Percentiles rank a stretch among this genome's conserved stretches.
Evolutionary conservation across 2,797 vertebrate genomes (phyloP).

Genomic region (Australoheros facetus): DNA sequence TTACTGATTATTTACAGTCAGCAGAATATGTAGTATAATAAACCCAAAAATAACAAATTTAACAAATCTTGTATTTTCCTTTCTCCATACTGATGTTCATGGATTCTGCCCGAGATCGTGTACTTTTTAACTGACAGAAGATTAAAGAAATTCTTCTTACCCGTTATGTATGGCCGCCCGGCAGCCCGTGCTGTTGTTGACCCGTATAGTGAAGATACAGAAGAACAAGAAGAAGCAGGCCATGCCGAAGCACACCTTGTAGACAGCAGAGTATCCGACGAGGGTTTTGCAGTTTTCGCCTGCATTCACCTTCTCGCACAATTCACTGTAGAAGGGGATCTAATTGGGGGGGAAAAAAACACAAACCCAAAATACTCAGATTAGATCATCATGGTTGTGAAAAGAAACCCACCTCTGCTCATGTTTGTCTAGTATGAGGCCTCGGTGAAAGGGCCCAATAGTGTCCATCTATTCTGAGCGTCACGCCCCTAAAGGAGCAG

Average conservation of each 20-base stretch:
- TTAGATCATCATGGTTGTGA: constrained; percentile 41
- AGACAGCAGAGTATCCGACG: constrained; percentile 94
- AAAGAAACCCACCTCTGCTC: constrained; percentile 26
- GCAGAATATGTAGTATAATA: neutral
- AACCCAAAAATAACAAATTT: neutral
- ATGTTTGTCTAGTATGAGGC: constrained; percentile 56
- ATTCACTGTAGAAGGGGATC: constrained; percentile 88
- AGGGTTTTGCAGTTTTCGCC: constrained; percentile 89
- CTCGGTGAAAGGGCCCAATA: constrained; percentile 54
- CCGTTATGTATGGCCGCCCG: constrained; percentile 93
- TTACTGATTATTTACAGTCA: neutral
- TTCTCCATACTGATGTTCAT: neutral
- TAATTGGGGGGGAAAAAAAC: neutral
- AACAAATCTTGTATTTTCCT: neutral
- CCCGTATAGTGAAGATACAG: constrained; percentile 86
- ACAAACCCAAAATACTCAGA: constrained; percentile 35
- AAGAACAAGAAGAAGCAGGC: constrained; percentile 95
- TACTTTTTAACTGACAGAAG: neutral
- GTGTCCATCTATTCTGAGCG: constrained; percentile 58
- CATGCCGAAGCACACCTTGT: constrained; percentile 98
- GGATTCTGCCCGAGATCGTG: neutral
- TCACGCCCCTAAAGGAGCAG: constrained; percentile 68
- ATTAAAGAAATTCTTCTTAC: constrained; percentile 73
- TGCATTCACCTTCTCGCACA: constrained; percentile 88
- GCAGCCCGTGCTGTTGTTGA: constrained; percentile 89